A percentile compares a stretch with the other conserved stretches of the same genome.
phyloP scores from a whole-genome alignment of 2,888 invertebrate genomes.

The Choreutis nemorana region DNA sequence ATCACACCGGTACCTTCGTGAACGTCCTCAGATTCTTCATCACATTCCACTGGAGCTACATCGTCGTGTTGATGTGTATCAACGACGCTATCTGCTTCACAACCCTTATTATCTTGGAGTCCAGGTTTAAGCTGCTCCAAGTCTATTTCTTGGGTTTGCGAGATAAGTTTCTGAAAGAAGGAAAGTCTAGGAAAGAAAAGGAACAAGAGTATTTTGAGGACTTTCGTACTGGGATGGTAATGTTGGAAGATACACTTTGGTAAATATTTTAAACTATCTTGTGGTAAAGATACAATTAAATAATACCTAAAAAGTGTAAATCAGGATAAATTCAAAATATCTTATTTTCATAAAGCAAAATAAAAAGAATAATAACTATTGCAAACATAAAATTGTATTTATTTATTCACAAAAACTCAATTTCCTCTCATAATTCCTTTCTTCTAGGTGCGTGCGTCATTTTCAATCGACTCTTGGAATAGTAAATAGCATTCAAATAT shows the following conservation, averaged over 20 bases:
- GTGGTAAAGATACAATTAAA: no score
- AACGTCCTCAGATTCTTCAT: conserved; percentile 24
- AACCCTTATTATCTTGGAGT: conserved; percentile 23
- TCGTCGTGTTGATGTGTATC: conserved; percentile 25
- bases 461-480: conserved; percentile 29
- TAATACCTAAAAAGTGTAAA: no score
- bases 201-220: conserved; percentile 22
- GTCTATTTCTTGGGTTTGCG: conserved; percentile 23
- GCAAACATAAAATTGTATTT: no score
- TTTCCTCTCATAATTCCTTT: no score
- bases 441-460: conserved; percentile 29
- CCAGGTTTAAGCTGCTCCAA: conserved; percentile 28
- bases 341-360: no score
- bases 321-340: no score
- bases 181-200: conserved; percentile 12
- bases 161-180: conserved; percentile 14
- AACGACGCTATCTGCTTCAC: conserved; percentile 26
- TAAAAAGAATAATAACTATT: no score
- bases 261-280: conserved; percentile 15
- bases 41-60: conserved; percentile 32
- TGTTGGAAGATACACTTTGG: conserved; percentile 36
- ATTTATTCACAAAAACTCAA: no score
- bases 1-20: conserved; percentile 17
- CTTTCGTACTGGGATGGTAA: conserved; percentile 27
- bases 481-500: conserved; percentile 32